Evolutionary conservation across 2,888 invertebrate genomes (phyloP), one percentile per base, ranked within the genome.

Genomic region (Caenorhabditis angaria): DNA sequence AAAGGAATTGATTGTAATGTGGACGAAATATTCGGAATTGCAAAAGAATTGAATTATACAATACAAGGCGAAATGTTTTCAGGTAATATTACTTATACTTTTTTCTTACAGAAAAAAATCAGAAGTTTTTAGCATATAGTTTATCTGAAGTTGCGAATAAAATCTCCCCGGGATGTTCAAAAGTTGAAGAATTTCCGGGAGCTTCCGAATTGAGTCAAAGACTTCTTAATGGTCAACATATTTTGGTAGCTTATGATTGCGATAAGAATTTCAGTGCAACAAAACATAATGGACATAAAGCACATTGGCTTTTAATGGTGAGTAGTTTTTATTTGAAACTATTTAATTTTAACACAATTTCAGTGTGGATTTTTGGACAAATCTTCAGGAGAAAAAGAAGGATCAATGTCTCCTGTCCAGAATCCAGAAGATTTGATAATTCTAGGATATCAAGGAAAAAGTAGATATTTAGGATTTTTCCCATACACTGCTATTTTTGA

Each of bases 11-110:
- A 64, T 90, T 29, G 51, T 18, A 47, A 35, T 57, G 89, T 93
- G 1, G 89, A 90, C 69, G 88, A 89, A 61, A 85, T 92, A 50
- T 88, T 91, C 32, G 88, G 89, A 2, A 90, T 91, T 78, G 93
- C 93, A 0, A 91, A 91, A 87, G 86, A 89, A 25, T 89, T 90
- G 78, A 91, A 92, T 1, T 93, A 91, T 83, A 93, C 93, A 2
- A 91, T 91, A 80, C 92, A 93, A 82, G 95, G 96, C 10, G 96
- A 96, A 91, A 93, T 95, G 90, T 90, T 78, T 67, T 83, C 82
- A 5, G 71, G 82, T 81, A 27, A 35, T 53, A 58, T 8, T 24
- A 22, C 48, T 41, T 24, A 24, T 60, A 14, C 27, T 24, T 10
- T 55, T 22, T 5, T 48, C 8, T 48, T 48, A 14, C n/a, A 4